A percentile compares a stretch with the other conserved stretches of the same genome.
These are phyloP conservation scores for Epirrhoe tristata DNA, from an alignment of 2,888 invertebrate species.

Conservation along the genomic window DNA sequence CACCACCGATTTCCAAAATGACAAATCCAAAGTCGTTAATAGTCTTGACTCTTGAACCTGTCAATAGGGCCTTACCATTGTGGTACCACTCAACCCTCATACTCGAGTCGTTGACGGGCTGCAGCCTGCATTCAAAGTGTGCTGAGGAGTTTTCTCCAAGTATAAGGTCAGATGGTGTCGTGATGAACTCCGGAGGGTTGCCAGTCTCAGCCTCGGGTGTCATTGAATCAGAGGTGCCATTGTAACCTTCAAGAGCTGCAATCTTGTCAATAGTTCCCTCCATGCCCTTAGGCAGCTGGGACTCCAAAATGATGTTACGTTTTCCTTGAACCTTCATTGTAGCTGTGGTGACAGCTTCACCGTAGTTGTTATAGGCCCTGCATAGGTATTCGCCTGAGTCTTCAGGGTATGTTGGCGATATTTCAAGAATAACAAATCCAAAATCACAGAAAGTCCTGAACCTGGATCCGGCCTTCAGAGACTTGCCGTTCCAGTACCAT, in stretches of 20 bases:
- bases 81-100: slow-evolving; percentile 99
- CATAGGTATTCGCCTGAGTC: slow-evolving; percentile 97
- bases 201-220: slow-evolving; percentile 93
- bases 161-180: slow-evolving; percentile 93
- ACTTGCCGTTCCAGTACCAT: slow-evolving; percentile 98
- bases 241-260: slow-evolving; percentile 95
- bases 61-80: slow-evolving; percentile 96
- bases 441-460: slow-evolving; percentile 99
- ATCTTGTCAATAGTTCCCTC: slow-evolving; percentile 97
- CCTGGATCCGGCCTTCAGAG: slow-evolving; percentile 94
- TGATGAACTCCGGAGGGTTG: slow-evolving; percentile 95
- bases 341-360: slow-evolving; percentile 95
- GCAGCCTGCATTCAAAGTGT: slow-evolving; percentile 95
- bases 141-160: slow-evolving; percentile 95
- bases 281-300: slow-evolving; percentile 96
- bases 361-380: slow-evolving; percentile 94
- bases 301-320: slow-evolving; percentile 95
- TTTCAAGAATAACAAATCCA: slow-evolving; percentile 98
- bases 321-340: slow-evolving; percentile 96
- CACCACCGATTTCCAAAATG: slow-evolving; percentile 97
- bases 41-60: slow-evolving; percentile 97
- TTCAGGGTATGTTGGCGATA: slow-evolving; percentile 98
- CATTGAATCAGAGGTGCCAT: slow-evolving; percentile 87
- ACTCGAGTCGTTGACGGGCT: slow-evolving; percentile 96
- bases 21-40: slow-evolving; percentile 99